phyloP scores from a whole-genome alignment of 2,113 vertebrate genomes.

The Ranitomeya variabilis region DNA sequence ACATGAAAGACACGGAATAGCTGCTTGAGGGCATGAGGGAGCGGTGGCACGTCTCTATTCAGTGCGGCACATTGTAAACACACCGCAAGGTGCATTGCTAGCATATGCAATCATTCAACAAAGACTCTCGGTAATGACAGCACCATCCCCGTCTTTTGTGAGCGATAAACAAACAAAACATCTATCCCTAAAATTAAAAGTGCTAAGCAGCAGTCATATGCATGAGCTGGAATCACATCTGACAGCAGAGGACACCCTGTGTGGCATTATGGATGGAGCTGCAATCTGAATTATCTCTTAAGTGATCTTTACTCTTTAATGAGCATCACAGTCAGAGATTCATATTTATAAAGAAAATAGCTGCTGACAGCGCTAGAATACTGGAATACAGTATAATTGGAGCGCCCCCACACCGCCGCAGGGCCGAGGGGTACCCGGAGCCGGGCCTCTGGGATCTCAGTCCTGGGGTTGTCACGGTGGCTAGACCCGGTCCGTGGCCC shows the following conservation, averaged over 20 bases:
- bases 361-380: too few relatives aligned
- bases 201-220: not conserved
- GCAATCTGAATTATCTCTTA: not conserved
- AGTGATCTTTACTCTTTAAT: not conserved
- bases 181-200: not conserved
- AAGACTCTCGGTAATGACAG: conserved; percentile 3
- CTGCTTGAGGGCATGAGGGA: not conserved
- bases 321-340: not conserved
- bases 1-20: conserved; percentile 16
- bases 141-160: not conserved
- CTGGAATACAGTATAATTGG: too few relatives aligned
- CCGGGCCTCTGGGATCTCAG: too few relatives aligned
- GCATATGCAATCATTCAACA: conserved; percentile 1
- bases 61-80: not conserved
- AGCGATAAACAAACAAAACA: conserved; percentile 18
- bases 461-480: too few relatives aligned
- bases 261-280: not conserved
- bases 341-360: too few relatives aligned
- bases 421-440: too few relatives aligned
- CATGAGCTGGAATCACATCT: not conserved
- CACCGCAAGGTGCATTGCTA: not conserved
- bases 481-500: too few relatives aligned
- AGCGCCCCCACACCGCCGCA: too few relatives aligned
- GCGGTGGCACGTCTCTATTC: not conserved
- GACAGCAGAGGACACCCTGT: not conserved